These are phyloP conservation scores for Tricholauxania praeusta DNA, from an alignment of 2,888 invertebrate species.

Conservation along the genomic window DNA sequence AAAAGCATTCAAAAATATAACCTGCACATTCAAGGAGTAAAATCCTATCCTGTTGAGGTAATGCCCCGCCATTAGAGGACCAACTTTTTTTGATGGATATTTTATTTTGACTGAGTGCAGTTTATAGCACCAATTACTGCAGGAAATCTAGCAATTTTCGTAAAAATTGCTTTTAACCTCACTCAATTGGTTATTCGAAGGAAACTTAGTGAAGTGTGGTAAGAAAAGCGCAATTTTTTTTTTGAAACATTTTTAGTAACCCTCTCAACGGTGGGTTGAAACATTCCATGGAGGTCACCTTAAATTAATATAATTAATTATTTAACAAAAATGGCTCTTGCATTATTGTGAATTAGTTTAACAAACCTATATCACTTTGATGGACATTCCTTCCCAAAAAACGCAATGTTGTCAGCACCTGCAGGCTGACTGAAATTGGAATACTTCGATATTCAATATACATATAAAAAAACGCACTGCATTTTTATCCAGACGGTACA, in stretches of 20 bases:
- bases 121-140: conserved; percentile 36
- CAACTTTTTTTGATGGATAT: conserved; percentile 36
- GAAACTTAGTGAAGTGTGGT: conserved; percentile 32
- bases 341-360: background rate
- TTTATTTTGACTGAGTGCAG: conserved; percentile 38
- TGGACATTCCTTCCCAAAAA: conserved; percentile 8
- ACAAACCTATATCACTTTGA: conserved; percentile 4
- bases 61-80: conserved; percentile 33
- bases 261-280: conserved; percentile 13
- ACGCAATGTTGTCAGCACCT: background rate
- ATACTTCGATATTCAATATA: background rate
- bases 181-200: conserved; percentile 16
- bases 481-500: background rate
- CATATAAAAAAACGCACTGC: background rate
- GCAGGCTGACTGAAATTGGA: background rate
- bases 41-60: conserved; percentile 35
- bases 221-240: conserved; percentile 31
- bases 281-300: conserved; percentile 27
- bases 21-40: conserved; percentile 39
- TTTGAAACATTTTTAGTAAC: conserved; percentile 20
- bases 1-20: background rate
- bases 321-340: background rate
- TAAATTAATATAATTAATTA: background rate
- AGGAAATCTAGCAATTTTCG: conserved; percentile 15
- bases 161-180: conserved; percentile 25